Evolutionary conservation across 2,797 vertebrate species (phyloP), one percentile per base, ranked within the genome.

Genomic region (Macropodus opercularis): DNA sequence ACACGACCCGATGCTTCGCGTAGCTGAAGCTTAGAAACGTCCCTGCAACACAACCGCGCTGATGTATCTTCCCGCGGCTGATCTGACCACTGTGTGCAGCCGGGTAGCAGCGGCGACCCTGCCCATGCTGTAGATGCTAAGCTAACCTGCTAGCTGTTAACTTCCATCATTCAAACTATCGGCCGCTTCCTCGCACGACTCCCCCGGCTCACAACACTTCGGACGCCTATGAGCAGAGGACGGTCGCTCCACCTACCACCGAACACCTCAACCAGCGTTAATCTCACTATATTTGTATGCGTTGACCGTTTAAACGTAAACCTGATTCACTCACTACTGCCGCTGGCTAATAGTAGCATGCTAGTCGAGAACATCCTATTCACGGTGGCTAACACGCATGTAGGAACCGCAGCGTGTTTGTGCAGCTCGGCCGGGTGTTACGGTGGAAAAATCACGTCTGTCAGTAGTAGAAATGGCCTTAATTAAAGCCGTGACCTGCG

Each of bases 121-220:
- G 84, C 84, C 85, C 84, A 86, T 82, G 78, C 11, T 21, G 17
- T 60, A 82, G 83, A 77, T 10, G 0, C 46, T 54, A 0, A 6
- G 58, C 60, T 78, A 82, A 36, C 47, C 6, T 1, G 21, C 44
- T 79, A 67, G 60, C 65, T 4, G 3, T 32, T 76, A 79, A 75
- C 79, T 19, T 4, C 5, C 29, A 63, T 43, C 68, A 68, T 67
- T 74, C 56, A 70, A 38, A 66, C 19, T 24, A 1, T 65, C 82
- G 74, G 69, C 79, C 80, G 58, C 59, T 39, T 39, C 17, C 38
- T 36, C 22, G 17, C 58, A 52, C 56, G 43, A 41, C 31, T 50
- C 21, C 6, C 44, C 43, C 19, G 44, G 49, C 31, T 41, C n/a
- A 31, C 42, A 35, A 2, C 1, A 14, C 32, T 32, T 27, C 11